Conservation (phyloP, 2,113 vertebrate species). For the Pogonocichla stellata region DNA sequence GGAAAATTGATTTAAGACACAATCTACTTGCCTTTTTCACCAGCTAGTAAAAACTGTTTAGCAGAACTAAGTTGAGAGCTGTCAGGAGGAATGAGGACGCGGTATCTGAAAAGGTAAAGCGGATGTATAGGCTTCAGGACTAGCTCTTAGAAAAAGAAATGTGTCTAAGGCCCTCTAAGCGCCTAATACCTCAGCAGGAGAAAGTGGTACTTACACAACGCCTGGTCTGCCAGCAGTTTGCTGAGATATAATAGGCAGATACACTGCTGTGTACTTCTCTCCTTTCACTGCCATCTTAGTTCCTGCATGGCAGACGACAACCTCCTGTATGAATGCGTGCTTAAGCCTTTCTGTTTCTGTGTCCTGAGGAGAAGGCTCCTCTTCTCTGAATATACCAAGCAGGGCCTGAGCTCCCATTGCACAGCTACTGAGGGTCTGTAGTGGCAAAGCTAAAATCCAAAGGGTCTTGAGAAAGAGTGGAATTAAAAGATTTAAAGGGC, state of each 20-base stretch:
- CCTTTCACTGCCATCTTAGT: background rate
- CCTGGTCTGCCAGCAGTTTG: background rate
- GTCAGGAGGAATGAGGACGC: background rate
- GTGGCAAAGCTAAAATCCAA: background rate
- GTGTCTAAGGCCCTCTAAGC: background rate
- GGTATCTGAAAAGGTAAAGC: background rate
- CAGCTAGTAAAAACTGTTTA: background rate
- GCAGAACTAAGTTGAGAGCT: background rate
- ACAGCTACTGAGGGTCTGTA: background rate
- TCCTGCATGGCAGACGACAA: background rate
- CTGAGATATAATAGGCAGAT: background rate
- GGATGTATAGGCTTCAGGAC: background rate
- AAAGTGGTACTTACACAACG: background rate
- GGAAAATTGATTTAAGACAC: background rate
- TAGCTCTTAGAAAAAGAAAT: background rate
- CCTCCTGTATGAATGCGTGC: background rate
- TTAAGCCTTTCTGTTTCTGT: background rate
- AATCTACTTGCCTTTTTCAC: background rate
- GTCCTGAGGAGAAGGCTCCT: background rate
- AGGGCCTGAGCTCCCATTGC: background rate
- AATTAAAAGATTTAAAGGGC: background rate
- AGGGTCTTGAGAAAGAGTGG: background rate
- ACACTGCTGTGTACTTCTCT: background rate
- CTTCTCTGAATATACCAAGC: background rate
- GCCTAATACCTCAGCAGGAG: background rate